Base-by-base conservation (phyloP, 2,888 invertebrate species). In the Stenodera caucasica region DNA sequence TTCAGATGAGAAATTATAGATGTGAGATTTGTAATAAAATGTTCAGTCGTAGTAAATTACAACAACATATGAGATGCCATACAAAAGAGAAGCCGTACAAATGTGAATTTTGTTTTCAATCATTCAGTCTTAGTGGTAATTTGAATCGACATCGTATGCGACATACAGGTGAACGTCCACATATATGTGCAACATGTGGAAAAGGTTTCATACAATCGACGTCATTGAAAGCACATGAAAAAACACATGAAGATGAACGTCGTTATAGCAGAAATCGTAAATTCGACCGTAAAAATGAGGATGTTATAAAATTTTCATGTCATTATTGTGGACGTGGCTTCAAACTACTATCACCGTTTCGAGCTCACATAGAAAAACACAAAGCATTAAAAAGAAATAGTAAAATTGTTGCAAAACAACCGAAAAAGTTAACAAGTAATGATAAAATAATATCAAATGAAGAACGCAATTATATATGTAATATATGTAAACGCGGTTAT, bases 91-190 rank as follows among this genome's bases (percentile, higher is more conserved):
- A 61, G 37, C 67, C 68, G 2, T 70, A 61, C 49, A 52, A 64
- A 52, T 73, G 73, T 56, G 50, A 67, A 21, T 58, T 67, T 35
- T 69, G 69, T 57, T 52, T 33, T 8, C 59, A 66, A 29, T 56
- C 37, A 15, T 72, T 72, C 60, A 67, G 66, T 32, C 50, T 69
- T 45, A 65, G 64, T 12, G 66, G 67, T 12, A 70, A 70, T 57
- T 58, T 72, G 11, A 70, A 57, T 51, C 64, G 70, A 30, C 72
- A 72, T 57, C 57, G 60, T 50, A 69, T 67, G 65, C 61, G 61
- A 37, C 72, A 72, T 56, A 67, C 66, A 4, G 70, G 69, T 15
- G 69, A 71, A 50, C 67, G 62, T 53, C 63, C 63, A 15, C 55
- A 60, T 33, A 57, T 60, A 0, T 63, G 63, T 45, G 30, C 14